These are phyloP conservation scores for Plagodis pulveraria DNA, from an alignment of 2,888 invertebrate species.

Conservation along the genomic window DNA sequence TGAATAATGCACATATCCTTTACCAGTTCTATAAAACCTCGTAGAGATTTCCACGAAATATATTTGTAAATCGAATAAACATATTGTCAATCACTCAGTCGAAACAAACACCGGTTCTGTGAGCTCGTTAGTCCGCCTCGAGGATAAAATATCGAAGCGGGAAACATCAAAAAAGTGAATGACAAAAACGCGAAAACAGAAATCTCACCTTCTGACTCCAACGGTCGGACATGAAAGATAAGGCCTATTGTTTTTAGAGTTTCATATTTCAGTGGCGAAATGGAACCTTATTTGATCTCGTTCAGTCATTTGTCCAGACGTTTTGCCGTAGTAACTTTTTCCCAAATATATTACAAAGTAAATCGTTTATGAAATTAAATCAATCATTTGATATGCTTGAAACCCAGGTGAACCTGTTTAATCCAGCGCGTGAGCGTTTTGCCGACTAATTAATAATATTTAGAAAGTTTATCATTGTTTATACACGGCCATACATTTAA, in stretches of 20 bases:
- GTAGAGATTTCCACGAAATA: neutral
- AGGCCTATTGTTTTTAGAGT: constrained; percentile 45
- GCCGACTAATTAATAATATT: no score
- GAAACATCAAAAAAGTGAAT: constrained; percentile 36
- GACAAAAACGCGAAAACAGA: constrained; percentile 27
- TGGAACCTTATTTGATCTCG: neutral
- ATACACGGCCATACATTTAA: no score
- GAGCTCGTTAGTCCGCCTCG: constrained; percentile 21
- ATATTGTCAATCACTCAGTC: constrained; percentile 21
- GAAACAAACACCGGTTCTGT: constrained; percentile 18
- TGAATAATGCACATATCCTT: no score
- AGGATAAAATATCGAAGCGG: constrained; percentile 31
- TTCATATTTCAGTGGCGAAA: neutral
- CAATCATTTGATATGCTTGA: no score
- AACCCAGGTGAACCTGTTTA: no score
- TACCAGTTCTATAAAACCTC: no score
- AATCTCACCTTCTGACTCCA: constrained; percentile 37
- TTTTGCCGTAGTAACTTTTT: no score
- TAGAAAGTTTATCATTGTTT: no score
- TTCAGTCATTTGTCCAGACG: neutral
- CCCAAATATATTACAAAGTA: no score
- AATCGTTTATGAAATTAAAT: no score
- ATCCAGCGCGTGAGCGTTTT: no score
- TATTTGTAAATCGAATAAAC: constrained; percentile 10
- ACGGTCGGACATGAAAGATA: constrained; percentile 38